Evolutionary conservation across 1,140 invertebrate genomes (phyloP), one percentile per base, ranked within the genome.

Genomic region (Liolophura sinensis): DNA sequence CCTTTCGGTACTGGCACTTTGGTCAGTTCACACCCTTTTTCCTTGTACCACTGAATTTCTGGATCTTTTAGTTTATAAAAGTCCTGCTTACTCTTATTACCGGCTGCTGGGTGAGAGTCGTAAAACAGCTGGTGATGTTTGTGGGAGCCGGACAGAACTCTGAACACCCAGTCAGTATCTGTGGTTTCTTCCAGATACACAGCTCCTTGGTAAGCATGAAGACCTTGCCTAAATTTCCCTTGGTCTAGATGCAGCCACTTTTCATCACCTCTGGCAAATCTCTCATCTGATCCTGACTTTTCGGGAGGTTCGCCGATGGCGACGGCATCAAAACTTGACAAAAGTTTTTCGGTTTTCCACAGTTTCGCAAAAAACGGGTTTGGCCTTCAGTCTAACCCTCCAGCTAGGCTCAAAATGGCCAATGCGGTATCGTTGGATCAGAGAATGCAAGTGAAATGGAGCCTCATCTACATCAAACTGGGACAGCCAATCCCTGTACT

Each of bases 241-340:
- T 79, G 77, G 55, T 79, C 77, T 15, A 79, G 22, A 60, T 79
- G 77, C 6, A 77, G 58, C 77, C 75, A 79, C 24, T 71, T n/a
- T n/a, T n/a, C 50, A 7, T 16, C 48, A 3, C 3, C 3, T 40
- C 31, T 40, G 31, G 31, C 31, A 40, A 40, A 40, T 40, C 31
- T 40, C 31, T 40, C 31, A 9, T 40, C 31, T 40, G 31, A 40
- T 40, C 31, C 31, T 40, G 31, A 40, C 11, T 70, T 61, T 60
- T 79, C 78, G 20, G 78, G 76, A 11, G 78, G 78, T 14, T 76
- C 69, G 11, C 76, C 78, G 18, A 79, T 76, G 47, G 74, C 74
- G 6, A 79, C 64, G 15, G 73, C 71, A 27, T 79, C 78, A 47
- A 74, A 62, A 60, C 76, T 78, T 7, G 71, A 69, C 22, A 77